Conservation (phyloP, 1,140 invertebrate species). For the Bombus pyrosoma region DNA sequence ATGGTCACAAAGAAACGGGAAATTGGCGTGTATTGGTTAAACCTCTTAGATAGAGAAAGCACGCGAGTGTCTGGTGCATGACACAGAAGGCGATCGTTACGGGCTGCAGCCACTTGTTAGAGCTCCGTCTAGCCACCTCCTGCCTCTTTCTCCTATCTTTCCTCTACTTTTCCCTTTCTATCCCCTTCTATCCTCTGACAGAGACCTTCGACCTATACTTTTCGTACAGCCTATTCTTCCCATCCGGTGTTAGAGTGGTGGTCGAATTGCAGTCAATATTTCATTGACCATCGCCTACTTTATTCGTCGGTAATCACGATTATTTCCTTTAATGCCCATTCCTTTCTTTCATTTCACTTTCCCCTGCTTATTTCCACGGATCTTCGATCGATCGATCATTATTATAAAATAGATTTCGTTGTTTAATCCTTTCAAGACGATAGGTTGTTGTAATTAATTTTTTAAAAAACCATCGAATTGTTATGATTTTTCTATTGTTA, state of each 20-base stretch:
- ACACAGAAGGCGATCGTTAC: constrained; percentile 70
- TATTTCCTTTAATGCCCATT: background rate
- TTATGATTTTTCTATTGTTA: background rate
- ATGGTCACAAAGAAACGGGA: background rate
- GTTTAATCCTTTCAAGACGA: background rate
- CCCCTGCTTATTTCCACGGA: background rate
- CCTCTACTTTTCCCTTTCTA: background rate
- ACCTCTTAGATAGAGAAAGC: constrained; percentile 58
- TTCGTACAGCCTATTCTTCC: constrained; percentile 30
- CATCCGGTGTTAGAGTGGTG: background rate
- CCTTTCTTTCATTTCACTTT: background rate
- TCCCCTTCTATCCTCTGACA: background rate
- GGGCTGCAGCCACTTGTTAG: constrained; percentile 71
- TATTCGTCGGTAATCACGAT: constrained; percentile 22
- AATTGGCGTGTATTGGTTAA: constrained; percentile 49
- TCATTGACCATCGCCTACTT: constrained; percentile 16
- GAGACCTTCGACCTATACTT: constrained; percentile 45
- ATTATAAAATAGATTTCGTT: background rate
- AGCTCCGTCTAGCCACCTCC: constrained; percentile 61
- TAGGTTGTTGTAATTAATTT: background rate
- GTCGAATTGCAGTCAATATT: constrained; percentile 19
- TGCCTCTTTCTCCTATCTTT: constrained; percentile 20
- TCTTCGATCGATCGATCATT: background rate
- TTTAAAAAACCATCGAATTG: background rate
- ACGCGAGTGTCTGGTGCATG: constrained; percentile 62